phyloP scores from a whole-genome alignment of 2,113 vertebrate species.

The Thermophis baileyi region DNA sequence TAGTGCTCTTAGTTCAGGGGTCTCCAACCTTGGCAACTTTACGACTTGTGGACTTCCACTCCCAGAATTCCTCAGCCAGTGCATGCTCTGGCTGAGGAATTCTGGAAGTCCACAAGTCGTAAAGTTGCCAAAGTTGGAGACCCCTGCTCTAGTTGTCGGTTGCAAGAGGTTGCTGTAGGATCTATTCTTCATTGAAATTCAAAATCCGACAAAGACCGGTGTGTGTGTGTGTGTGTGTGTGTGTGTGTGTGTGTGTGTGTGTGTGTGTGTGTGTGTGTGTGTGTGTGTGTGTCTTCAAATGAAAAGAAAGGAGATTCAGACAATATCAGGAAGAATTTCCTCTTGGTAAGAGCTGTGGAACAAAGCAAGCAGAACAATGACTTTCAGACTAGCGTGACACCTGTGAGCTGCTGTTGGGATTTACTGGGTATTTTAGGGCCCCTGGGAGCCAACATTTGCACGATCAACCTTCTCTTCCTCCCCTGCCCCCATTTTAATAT shows the following conservation, averaged over 20 bases:
- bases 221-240: no score
- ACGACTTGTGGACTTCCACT: no score
- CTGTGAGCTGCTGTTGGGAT: background rate
- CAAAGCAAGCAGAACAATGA: background rate
- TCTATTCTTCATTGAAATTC: background rate
- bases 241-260: no score
- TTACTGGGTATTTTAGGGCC: background rate
- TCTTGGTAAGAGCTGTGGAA: background rate
- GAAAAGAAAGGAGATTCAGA: background rate
- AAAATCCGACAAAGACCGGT: background rate
- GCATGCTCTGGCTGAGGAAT: no score
- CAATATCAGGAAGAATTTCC: background rate
- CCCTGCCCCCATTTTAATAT: background rate
- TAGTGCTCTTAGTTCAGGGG: no score
- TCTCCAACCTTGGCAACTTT: no score
- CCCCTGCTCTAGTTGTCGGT: background rate
- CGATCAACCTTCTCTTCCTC: no score
- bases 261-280: no score
- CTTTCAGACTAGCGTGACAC: background rate
- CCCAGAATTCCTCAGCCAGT: no score
- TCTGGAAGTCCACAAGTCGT: no score
- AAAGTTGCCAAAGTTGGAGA: no score
- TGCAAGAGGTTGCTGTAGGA: background rate
- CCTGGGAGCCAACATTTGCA: background rate
- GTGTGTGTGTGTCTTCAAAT: background rate